A percentile compares a stretch with the other conserved stretches of the same genome.
These are phyloP conservation scores for Stenichneumon culpator DNA, from an alignment of 2,888 invertebrate genomes.

Conservation along the genomic window DNA sequence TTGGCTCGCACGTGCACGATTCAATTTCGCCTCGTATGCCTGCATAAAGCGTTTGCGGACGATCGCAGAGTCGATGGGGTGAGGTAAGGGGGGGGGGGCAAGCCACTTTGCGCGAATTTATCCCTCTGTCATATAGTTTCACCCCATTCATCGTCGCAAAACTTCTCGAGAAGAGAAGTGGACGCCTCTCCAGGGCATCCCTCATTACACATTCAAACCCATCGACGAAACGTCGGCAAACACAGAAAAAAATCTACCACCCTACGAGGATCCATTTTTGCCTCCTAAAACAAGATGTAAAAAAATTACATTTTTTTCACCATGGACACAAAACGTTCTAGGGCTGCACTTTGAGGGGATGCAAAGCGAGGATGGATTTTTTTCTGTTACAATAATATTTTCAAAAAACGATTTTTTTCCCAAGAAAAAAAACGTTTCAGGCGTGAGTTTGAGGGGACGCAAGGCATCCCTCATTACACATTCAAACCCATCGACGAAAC, in stretches of 20 bases:
- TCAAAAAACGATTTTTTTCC: not conserved
- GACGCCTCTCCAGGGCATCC: slow-evolving; percentile 43
- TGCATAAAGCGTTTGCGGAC: slow-evolving; percentile 43
- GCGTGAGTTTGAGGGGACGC: not conserved
- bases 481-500: slow-evolving; percentile 55
- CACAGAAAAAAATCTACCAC: slow-evolving; percentile 19
- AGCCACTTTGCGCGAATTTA: slow-evolving; percentile 60
- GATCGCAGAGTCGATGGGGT: slow-evolving; percentile 24
- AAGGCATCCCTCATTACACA: slow-evolving; percentile 48
- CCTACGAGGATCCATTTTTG: slow-evolving; percentile 27
- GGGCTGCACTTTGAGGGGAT: slow-evolving; percentile 11
- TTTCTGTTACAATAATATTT: not conserved
- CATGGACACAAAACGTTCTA: slow-evolving; percentile 11
- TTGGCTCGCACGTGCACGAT: slow-evolving; percentile 72
- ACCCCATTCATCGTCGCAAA: slow-evolving; percentile 38
- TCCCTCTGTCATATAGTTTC: slow-evolving; percentile 54
- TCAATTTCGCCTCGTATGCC: slow-evolving; percentile 67
- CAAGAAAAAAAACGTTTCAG: not conserved
- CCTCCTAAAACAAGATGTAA: slow-evolving; percentile 19
- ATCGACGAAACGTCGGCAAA: slow-evolving; percentile 48
- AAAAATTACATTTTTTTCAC: not conserved
- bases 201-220: slow-evolving; percentile 59
- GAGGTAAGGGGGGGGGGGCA: not conserved
- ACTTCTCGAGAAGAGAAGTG: slow-evolving; percentile 21
- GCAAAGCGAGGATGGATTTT: not conserved